Evolutionary conservation across 2,113 vertebrate species (phyloP).

Genomic region (Castor canadensis): DNA sequence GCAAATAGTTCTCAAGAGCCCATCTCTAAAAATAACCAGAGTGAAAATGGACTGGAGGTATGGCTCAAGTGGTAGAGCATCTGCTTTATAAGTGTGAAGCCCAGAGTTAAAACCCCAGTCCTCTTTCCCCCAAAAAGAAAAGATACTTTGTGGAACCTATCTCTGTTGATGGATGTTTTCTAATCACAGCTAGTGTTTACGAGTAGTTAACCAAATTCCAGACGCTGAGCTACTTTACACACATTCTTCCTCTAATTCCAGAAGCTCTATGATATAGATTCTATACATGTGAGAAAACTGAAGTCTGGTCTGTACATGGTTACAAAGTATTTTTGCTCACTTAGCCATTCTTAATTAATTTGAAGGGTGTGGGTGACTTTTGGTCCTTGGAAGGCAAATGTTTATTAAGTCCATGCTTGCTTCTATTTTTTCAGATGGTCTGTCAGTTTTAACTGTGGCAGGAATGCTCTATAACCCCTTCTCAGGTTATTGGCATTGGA

Average conservation of each 20-base stretch:
- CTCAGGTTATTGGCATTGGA: slow-evolving; percentile 92
- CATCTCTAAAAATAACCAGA: too few species aligned
- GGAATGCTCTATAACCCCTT: slow-evolving; percentile 96
- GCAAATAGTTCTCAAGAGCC: too few species aligned
- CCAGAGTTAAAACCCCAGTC: too few species aligned
- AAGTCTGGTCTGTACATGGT: not conserved
- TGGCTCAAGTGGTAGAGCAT: too few species aligned
- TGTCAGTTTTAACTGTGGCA: slow-evolving; percentile 88
- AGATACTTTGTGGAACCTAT: not conserved
- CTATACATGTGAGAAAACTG: not conserved
- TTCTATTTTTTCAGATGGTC: slow-evolving; percentile 86
- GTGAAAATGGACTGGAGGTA: too few species aligned
- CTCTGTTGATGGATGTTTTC: slow-evolving; percentile 17
- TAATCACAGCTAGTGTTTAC: slow-evolving; percentile 1
- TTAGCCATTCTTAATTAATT: not conserved
- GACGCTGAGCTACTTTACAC: not conserved
- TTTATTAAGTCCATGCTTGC: slow-evolving; percentile 27
- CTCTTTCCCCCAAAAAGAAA: too few species aligned
- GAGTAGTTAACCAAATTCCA: not conserved
- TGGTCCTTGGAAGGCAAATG: not conserved
- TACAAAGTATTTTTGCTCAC: not conserved
- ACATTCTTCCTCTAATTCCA: not conserved
- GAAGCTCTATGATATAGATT: not conserved
- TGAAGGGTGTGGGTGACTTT: not conserved
- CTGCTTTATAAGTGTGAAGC: not conserved